Evolutionary conservation across 2,888 invertebrate species (phyloP).

Genomic region (Germaria angustata): DNA sequence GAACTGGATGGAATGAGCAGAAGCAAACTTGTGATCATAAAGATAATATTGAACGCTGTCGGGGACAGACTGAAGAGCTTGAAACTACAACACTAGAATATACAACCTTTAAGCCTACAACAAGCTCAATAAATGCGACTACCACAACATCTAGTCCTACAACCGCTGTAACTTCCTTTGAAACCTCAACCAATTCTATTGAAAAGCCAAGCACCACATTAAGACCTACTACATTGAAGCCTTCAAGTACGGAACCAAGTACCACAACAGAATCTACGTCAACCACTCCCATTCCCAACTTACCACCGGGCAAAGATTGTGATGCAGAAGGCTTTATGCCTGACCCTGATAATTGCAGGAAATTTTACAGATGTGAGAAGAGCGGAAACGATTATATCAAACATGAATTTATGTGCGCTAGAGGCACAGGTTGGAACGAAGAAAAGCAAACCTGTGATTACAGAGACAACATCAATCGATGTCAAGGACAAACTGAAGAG

Average conservation of each 20-base stretch:
- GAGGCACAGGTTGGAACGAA: conserved; percentile 86
- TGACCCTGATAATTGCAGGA: conserved; percentile 82
- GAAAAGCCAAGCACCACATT: conserved; percentile 50
- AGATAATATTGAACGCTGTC: conserved; percentile 75
- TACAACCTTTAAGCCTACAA: too few relatives aligned
- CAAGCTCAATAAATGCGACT: too few relatives aligned
- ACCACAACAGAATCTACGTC: conserved; percentile 64
- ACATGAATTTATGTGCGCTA: conserved; percentile 83
- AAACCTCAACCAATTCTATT: conserved; percentile 25
- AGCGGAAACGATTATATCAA: conserved; percentile 79
- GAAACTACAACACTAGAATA: conserved; percentile 36
- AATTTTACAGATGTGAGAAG: conserved; percentile 83
- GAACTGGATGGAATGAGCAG: conserved; percentile 85
- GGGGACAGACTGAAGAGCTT: conserved; percentile 68
- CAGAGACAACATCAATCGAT: conserved; percentile 76
- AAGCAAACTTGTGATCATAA: conserved; percentile 83
- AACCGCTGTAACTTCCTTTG: conserved; percentile 39
- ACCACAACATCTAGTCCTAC: conserved; percentile 25
- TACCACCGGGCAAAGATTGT: conserved; percentile 81
- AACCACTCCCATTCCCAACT: conserved; percentile 72
- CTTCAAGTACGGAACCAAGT: conserved; percentile 3
- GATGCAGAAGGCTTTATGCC: conserved; percentile 84
- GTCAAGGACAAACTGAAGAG: conserved; percentile 71
- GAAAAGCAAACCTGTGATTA: conserved; percentile 83
- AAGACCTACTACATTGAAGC: conserved; percentile 41